Conservation (phyloP, 2,113 vertebrate species). For the Perca flavescens region DNA sequence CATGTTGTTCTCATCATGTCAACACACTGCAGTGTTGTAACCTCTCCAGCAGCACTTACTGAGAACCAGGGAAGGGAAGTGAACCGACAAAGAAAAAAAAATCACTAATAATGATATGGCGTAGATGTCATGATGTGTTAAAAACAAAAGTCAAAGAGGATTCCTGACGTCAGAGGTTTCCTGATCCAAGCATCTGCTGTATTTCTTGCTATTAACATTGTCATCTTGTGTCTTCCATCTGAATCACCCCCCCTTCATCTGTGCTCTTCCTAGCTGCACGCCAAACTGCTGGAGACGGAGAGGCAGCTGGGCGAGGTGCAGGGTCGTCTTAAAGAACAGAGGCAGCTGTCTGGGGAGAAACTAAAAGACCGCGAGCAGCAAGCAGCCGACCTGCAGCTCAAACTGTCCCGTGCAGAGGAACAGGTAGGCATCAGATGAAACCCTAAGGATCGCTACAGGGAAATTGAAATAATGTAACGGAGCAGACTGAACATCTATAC, state of each 20-base stretch:
- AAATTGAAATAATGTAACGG: neutral
- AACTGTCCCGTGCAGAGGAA: conserved; percentile 94
- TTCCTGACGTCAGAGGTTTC: neutral
- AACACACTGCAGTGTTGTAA: no score
- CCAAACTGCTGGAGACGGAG: conserved; percentile 95
- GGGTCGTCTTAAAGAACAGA: conserved; percentile 97
- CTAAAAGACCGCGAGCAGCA: conserved; percentile 97
- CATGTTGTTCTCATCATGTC: no score
- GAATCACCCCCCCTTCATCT: neutral
- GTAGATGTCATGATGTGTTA: neutral
- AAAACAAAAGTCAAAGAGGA: neutral
- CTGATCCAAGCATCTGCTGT: neutral
- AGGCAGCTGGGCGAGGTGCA: conserved; percentile 94
- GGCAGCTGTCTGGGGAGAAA: conserved; percentile 97
- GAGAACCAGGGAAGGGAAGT: no score
- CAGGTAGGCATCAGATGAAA: conserved; percentile 83
- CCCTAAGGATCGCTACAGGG: neutral
- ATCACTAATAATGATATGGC: neutral
- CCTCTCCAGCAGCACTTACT: no score
- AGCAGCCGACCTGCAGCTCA: conserved; percentile 93
- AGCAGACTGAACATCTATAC: neutral
- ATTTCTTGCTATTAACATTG: neutral
- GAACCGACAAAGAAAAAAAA: neutral
- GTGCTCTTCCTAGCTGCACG: conserved; percentile 86
- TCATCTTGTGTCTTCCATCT: neutral